Evolutionary conservation across 2,888 invertebrate species (phyloP).

Genomic region (Synanthedon formicaeformis): DNA sequence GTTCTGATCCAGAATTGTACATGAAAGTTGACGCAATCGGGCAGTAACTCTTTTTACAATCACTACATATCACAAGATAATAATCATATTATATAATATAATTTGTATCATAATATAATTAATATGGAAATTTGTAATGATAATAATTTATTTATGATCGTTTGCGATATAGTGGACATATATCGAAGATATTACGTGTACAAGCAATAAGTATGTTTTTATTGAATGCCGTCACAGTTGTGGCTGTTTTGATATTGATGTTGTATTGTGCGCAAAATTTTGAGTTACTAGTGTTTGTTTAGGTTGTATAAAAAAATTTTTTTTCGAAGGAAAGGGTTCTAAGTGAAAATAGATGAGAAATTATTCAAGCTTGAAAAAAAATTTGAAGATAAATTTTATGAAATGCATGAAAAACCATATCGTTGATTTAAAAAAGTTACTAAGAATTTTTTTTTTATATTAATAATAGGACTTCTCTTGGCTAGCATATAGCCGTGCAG

Average conservation of each 20-base stretch:
- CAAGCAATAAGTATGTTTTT: conserved; percentile 67
- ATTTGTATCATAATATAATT: conserved; percentile 10
- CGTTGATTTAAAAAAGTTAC: too few relatives aligned
- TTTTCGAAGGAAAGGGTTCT: too few relatives aligned
- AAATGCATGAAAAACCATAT: too few relatives aligned
- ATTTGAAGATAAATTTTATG: too few relatives aligned
- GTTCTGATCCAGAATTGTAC: too few relatives aligned
- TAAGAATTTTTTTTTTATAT: too few relatives aligned
- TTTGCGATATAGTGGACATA: conserved; percentile 57
- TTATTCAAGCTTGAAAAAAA: too few relatives aligned
- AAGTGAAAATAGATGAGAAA: too few relatives aligned
- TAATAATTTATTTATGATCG: conserved; percentile 48
- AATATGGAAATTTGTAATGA: conserved; percentile 11
- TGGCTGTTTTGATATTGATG: conserved; percentile 53
- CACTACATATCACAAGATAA: conserved; percentile 23
- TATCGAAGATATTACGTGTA: conserved; percentile 59
- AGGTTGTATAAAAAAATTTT: not conserved
- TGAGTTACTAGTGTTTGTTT: conserved; percentile 47
- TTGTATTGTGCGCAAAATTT: conserved; percentile 61
- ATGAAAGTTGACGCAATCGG: too few relatives aligned
- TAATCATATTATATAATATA: conserved; percentile 12
- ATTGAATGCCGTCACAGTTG: conserved; percentile 49
- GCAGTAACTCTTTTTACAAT: not conserved
- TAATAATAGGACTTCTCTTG: too few relatives aligned
- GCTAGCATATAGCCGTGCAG: too few relatives aligned